phyloP scores from a whole-genome alignment of 2,797 vertebrate species.

The Kryptolebias ocellatus region DNA sequence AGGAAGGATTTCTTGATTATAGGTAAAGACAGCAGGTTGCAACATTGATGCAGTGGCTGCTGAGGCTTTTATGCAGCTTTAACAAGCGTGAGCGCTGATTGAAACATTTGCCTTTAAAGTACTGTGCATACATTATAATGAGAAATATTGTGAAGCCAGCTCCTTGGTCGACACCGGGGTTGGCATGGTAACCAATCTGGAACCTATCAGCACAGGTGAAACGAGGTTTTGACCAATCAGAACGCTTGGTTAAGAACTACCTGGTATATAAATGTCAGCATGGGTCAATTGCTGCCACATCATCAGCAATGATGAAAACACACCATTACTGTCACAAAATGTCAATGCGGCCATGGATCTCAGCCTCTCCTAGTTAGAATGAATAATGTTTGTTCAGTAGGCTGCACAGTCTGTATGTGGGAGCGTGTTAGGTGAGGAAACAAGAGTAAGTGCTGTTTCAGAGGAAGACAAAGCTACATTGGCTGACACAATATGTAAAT shows the following conservation, averaged over 20 bases:
- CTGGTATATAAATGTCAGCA: conserved; percentile 65
- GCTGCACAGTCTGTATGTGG: conserved; percentile 35
- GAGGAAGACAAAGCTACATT: conserved; percentile 53
- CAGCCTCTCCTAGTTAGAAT: conserved; percentile 47
- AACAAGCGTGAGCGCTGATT: conserved; percentile 54
- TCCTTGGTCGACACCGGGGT: conserved; percentile 31
- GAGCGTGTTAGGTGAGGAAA: conserved; percentile 60
- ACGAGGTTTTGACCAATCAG: conserved; percentile 44
- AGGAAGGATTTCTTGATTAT: conserved; percentile 54
- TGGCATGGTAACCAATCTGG: conserved; percentile 58
- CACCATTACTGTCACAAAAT: conserved; percentile 68
- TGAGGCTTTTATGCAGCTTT: conserved; percentile 48
- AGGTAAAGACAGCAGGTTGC: conserved; percentile 60
- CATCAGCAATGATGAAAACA: conserved; percentile 69
- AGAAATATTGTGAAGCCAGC: conserved; percentile 35
- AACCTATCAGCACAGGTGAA: conserved; percentile 53
- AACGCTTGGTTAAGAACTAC: conserved; percentile 29
- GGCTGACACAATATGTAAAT: conserved; percentile 66
- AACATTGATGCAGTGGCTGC: conserved; percentile 31
- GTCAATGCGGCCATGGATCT: conserved; percentile 63
- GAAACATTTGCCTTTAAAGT: conserved; percentile 42
- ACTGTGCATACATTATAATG: conserved; percentile 36
- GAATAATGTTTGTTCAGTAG: conserved; percentile 63
- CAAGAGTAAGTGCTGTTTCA: conserved; percentile 55
- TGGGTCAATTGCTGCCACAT: conserved; percentile 65